phyloP scores from a whole-genome alignment of 1,140 invertebrate species.

The Anadara kagoshimensis region DNA sequence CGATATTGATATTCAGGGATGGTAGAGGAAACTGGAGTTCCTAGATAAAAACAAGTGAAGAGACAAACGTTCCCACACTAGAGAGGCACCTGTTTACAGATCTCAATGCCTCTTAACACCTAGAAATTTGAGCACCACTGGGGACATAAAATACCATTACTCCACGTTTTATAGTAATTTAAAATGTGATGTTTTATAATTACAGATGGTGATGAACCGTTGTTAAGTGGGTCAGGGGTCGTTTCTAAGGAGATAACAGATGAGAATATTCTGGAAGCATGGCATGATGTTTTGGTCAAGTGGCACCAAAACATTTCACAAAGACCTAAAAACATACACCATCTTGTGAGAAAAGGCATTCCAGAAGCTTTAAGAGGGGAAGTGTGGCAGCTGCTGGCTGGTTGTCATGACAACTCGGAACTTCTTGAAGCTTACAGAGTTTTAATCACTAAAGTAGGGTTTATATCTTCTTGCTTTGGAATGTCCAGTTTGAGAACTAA shows the following conservation, averaged over 20 bases:
- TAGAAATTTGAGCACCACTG: too few species aligned
- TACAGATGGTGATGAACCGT: slow-evolving; percentile 90
- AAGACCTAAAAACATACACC: slow-evolving; percentile 66
- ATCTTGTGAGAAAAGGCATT: slow-evolving; percentile 80
- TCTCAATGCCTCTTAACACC: too few species aligned
- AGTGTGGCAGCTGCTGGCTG: slow-evolving; percentile 96
- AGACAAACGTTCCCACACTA: too few species aligned
- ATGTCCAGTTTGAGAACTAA: too few species aligned
- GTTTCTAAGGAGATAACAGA: slow-evolving; percentile 97
- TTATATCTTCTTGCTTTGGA: too few species aligned
- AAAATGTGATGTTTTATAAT: too few species aligned
- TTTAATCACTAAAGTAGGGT: slow-evolving; percentile 89
- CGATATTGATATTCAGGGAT: too few species aligned
- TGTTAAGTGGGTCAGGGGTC: slow-evolving; percentile 95
- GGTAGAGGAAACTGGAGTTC: too few species aligned
- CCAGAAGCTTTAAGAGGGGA: slow-evolving; percentile 97
- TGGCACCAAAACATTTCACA: slow-evolving; percentile 78
- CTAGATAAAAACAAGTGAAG: too few species aligned
- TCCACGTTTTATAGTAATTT: too few species aligned
- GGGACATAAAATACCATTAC: too few species aligned
- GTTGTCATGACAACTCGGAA: slow-evolving; percentile 87
- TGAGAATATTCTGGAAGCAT: slow-evolving; percentile 92
- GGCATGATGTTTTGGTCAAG: slow-evolving; percentile 91
- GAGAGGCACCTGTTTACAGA: too few species aligned
- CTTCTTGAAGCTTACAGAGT: slow-evolving; percentile 94